Evolutionary conservation across 2,888 invertebrate genomes (phyloP), one percentile per base, ranked within the genome.

Genomic region (Atherix ibis): DNA sequence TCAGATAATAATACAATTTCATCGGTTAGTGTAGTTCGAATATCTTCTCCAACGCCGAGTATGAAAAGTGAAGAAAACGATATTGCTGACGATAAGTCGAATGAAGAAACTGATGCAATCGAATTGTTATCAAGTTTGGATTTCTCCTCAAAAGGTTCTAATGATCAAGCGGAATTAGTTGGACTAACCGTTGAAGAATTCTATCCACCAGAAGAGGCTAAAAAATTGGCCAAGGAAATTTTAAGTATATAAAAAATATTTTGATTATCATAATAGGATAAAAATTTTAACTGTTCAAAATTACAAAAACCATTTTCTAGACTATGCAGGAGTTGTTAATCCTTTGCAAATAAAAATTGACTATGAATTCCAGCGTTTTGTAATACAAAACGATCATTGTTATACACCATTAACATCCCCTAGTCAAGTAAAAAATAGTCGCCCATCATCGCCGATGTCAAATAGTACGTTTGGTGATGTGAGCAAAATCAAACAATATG

Each of bases 321-420:
- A 53, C 43, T 46, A 53, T 14, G 60, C 60, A 18, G 61, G 60
- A 1, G 44, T 57, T 5, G 38, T 39, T 5, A 51, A 57, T 12
- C 46, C 54, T n/a, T 45, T 50, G 12, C 52, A 55, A 32, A 48
- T 53, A 9, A 51, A 53, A 18, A 50, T 54, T 5, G 58, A 59
- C 34, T 48, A 50, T n/a, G 58, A 59, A 32, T 56, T 58, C 13
- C 46, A 53, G 27, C 31, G 57, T 18, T 48, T 49, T 35, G 47
- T 78, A 4, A 72, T 78, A 45, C 71, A 72, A 49, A 72, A 83
- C 62, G 84, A 84, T 55, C 84, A 85, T 51, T 83, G 83, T 51
- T 84, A 84, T 45, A 83, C 83, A 28, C 70, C 74, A 29, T 67
- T 73, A 24, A 74, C 70, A 19, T 76, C 77, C 36, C 73, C 77